Evolutionary conservation across 2,113 vertebrate species (phyloP).

Genomic region (Piliocolobus tephrosceles): DNA sequence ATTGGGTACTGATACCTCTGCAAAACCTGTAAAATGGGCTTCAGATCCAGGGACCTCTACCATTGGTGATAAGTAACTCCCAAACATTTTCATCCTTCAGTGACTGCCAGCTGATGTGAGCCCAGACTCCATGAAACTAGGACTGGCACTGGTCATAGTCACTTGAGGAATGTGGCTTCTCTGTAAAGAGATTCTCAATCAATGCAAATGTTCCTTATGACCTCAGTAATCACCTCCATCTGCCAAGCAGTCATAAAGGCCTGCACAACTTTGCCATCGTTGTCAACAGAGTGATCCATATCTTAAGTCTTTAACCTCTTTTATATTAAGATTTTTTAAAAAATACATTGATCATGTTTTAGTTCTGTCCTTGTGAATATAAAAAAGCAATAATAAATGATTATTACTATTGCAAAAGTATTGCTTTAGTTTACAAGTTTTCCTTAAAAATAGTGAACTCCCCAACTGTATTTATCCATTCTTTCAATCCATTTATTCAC

Average conservation of each 20-base stretch:
- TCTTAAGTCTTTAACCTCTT: not conserved
- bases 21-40: slow-evolving; percentile 3
- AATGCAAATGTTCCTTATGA: not conserved
- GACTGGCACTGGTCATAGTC: not conserved
- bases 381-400: too few relatives aligned
- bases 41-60: not conserved
- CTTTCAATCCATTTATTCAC: too few relatives aligned
- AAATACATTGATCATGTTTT: too few relatives aligned
- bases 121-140: not conserved
- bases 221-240: not conserved
- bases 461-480: too few relatives aligned
- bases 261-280: not conserved
- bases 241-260: not conserved
- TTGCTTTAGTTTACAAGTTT: too few relatives aligned
- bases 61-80: not conserved
- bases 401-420: too few relatives aligned
- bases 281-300: not conserved
- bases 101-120: not conserved
- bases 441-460: too few relatives aligned
- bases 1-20: not conserved
- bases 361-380: too few relatives aligned
- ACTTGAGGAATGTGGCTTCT: not conserved
- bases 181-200: not conserved
- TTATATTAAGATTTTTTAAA: not conserved
- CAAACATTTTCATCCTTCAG: not conserved